phyloP scores from a whole-genome alignment of 2,888 invertebrate species.

The Caenorhabditis japonica region DNA sequence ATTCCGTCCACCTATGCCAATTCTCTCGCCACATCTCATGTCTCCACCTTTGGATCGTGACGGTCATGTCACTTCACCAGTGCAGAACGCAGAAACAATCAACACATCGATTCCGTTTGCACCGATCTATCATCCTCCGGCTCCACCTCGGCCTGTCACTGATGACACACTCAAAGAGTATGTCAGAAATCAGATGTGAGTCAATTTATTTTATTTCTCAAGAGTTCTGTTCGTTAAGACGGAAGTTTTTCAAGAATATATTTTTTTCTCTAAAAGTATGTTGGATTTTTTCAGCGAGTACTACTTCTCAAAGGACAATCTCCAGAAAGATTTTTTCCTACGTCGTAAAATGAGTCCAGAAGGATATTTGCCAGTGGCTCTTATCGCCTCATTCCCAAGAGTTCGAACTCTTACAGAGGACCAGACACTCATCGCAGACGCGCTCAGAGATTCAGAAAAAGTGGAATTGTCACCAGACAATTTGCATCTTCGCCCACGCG shows the following conservation, averaged over 20 bases:
- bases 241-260: too few relatives aligned
- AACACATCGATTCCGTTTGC: slow-evolving; percentile 67
- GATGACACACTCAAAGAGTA: slow-evolving; percentile 74
- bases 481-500: slow-evolving; percentile 78
- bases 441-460: slow-evolving; percentile 88
- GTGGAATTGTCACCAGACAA: slow-evolving; percentile 67
- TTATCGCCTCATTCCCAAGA: slow-evolving; percentile 96
- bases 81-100: slow-evolving; percentile 59
- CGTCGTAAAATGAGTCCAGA: slow-evolving; percentile 95
- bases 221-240: slow-evolving; percentile 6
- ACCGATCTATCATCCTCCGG: slow-evolving; percentile 56
- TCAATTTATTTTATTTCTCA: slow-evolving; percentile 40
- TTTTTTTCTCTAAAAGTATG: slow-evolving; percentile 48
- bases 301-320: slow-evolving; percentile 96
- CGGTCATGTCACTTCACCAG: slow-evolving; percentile 60
- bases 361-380: slow-evolving; percentile 91
- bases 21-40: slow-evolving; percentile 57
- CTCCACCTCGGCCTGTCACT: slow-evolving; percentile 56
- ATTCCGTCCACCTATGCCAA: slow-evolving; percentile 64
- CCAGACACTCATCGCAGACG: slow-evolving; percentile 86
- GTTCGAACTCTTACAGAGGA: slow-evolving; percentile 90
- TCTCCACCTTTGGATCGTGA: slow-evolving; percentile 53
- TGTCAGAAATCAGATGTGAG: slow-evolving; percentile 76
- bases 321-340: slow-evolving; percentile 94
- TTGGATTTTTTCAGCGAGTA: slow-evolving; percentile 86